phyloP scores from a whole-genome alignment of 1,140 invertebrate species.

The Atta cephalotes region DNA sequence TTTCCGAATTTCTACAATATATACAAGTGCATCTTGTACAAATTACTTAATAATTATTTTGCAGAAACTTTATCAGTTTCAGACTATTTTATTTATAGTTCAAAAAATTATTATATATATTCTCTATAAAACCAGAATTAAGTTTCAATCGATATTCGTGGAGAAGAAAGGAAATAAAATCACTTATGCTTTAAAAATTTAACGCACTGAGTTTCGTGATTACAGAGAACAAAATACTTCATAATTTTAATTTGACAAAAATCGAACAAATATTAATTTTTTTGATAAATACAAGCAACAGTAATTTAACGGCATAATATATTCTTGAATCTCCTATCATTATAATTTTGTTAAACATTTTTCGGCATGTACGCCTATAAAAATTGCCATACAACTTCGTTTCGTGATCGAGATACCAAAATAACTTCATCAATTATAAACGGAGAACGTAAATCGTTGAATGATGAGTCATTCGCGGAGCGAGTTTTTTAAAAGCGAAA shows the following conservation, averaged over 20 bases:
- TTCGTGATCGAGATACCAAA: conserved; percentile 2
- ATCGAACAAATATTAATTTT: background rate
- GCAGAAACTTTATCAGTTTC: background rate
- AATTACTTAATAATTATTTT: conserved; percentile 12
- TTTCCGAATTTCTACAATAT: background rate
- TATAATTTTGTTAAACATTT: background rate
- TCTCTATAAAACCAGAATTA: background rate
- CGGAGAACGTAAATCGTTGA: conserved; percentile 40
- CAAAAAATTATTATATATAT: background rate
- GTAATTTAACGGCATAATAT: background rate
- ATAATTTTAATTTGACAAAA: background rate
- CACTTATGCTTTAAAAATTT: background rate
- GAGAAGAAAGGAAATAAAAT: background rate
- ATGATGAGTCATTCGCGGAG: conserved; percentile 19
- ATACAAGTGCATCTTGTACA: background rate
- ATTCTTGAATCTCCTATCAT: background rate
- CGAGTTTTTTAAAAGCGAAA: conserved; percentile 15
- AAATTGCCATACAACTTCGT: conserved; percentile 1
- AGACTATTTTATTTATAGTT: background rate
- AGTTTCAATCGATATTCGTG: background rate
- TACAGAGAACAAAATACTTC: background rate
- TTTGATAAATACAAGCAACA: background rate
- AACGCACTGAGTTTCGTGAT: background rate
- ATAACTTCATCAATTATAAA: conserved; percentile 54
- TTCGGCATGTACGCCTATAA: background rate